A percentile compares a stretch with the other conserved stretches of the same genome.
Conservation (phyloP, 37 sponge, comb jelly and placozoan species). For the Haliclona indistincta region DNA sequence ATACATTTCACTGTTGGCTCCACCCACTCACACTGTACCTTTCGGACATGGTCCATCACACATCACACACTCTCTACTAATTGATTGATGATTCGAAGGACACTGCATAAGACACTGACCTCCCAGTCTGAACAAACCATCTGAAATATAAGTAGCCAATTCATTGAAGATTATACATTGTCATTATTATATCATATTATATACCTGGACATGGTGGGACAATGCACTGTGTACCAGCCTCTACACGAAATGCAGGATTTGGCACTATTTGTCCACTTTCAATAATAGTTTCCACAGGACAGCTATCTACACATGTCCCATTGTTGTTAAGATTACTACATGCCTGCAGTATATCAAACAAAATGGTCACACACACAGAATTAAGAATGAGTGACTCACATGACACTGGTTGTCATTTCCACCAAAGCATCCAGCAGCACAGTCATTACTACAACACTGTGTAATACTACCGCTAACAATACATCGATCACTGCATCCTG, state of each 20-base stretch:
- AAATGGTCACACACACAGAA: background rate
- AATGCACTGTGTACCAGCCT: constrained; percentile 45
- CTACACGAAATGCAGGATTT: constrained; percentile 51
- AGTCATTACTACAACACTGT: constrained; percentile 58
- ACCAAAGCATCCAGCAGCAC: constrained; percentile 70
- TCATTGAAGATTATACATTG: too few relatives aligned
- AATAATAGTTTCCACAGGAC: constrained; percentile 42
- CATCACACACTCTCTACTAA: constrained; percentile 15
- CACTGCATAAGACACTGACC: constrained; percentile 42
- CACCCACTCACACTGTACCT: constrained; percentile 13
- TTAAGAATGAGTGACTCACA: constrained; percentile 18
- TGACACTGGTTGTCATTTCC: constrained; percentile 22
- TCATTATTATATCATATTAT: too few relatives aligned
- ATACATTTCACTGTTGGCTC: background rate
- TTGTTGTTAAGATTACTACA: constrained; percentile 59
- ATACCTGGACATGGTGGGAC: constrained; percentile 54
- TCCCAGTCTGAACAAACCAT: constrained; percentile 21
- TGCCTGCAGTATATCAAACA: too few relatives aligned
- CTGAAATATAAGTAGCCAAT: too few relatives aligned
- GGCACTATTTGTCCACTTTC: constrained; percentile 27
- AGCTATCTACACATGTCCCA: constrained; percentile 63
- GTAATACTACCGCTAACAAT: background rate
- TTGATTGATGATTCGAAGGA: constrained; percentile 8
- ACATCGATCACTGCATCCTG: constrained; percentile 16
- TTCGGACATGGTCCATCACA: constrained; percentile 32